phyloP scores from a whole-genome alignment of 1,140 invertebrate genomes.

The Aphelinus atriplicis region DNA sequence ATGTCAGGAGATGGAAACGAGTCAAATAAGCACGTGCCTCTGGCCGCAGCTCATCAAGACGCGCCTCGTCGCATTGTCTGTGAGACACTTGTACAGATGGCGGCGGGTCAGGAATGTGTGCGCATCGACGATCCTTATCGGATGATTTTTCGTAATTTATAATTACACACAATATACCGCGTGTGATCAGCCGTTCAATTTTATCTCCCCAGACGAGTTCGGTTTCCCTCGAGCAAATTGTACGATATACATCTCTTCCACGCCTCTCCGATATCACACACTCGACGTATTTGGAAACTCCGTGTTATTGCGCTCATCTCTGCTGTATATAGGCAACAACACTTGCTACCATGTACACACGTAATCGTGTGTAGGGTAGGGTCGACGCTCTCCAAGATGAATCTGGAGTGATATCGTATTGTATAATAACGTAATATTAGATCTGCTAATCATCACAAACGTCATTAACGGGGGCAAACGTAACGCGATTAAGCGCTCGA shows the following conservation, averaged over 20 bases:
- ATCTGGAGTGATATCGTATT: neutral
- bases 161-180: too few relatives aligned
- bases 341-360: neutral
- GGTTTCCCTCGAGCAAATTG: too few relatives aligned
- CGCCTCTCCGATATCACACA: neutral
- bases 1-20: too few relatives aligned
- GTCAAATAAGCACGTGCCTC: too few relatives aligned
- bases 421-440: slow-evolving; percentile 36
- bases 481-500: slow-evolving; percentile 30
- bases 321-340: neutral
- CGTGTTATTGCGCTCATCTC: neutral
- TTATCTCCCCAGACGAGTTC: too few relatives aligned
- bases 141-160: neutral
- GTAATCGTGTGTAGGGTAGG: too few relatives aligned
- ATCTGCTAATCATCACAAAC: slow-evolving; percentile 53
- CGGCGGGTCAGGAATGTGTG: neutral
- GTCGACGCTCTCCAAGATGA: neutral
- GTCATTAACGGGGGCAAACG: slow-evolving; percentile 48
- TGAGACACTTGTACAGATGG: neutral
- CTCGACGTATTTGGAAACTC: neutral
- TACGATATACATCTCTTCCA: too few relatives aligned
- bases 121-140: neutral
- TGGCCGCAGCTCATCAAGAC: neutral
- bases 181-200: too few relatives aligned
- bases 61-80: neutral